A percentile compares a stretch with the other conserved stretches of the same genome.
phyloP scores from a whole-genome alignment of 2,797 vertebrate species.

The Poeciliopsis gracilis region DNA sequence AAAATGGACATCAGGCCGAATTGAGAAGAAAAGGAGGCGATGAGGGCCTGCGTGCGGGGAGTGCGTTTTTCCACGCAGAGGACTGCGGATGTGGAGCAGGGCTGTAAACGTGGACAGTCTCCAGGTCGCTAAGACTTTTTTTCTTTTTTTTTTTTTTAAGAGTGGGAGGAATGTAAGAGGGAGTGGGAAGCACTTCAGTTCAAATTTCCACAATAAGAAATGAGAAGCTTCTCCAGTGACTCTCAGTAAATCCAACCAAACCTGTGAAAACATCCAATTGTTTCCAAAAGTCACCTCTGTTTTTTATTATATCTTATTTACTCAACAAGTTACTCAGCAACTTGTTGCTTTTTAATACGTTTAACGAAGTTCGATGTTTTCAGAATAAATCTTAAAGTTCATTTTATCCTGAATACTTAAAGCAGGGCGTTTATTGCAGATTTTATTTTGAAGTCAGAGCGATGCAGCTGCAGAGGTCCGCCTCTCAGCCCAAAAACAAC shows the following conservation, averaged over 20 bases:
- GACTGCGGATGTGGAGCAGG: conserved; percentile 42
- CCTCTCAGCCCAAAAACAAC: conserved; percentile 46
- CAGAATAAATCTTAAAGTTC: background rate
- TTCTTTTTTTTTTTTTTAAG: conserved; percentile 22
- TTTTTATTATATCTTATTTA: background rate
- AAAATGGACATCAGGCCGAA: background rate
- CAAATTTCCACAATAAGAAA: background rate
- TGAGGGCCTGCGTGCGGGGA: conserved; percentile 4
- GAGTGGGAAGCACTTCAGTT: conserved; percentile 26
- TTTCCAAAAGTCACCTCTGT: background rate
- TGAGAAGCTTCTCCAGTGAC: conserved; percentile 26
- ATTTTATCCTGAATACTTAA: background rate
- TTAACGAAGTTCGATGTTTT: background rate
- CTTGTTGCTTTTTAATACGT: background rate
- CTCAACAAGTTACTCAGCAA: no score
- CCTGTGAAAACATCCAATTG: background rate
- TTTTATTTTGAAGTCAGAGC: conserved; percentile 53
- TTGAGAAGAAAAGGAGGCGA: background rate
- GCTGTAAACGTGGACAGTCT: conserved; percentile 80
- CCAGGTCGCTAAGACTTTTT: conserved; percentile 43
- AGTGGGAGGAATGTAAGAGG: conserved; percentile 49
- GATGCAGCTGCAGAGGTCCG: conserved; percentile 19
- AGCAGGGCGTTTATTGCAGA: no score
- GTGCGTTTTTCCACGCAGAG: conserved; percentile 14
- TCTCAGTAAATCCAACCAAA: background rate